Percentiles rank a stretch among this genome's conserved stretches.
Evolutionary conservation across 2,113 vertebrate genomes (phyloP).

Genomic region (Aegotheles bennettii): DNA sequence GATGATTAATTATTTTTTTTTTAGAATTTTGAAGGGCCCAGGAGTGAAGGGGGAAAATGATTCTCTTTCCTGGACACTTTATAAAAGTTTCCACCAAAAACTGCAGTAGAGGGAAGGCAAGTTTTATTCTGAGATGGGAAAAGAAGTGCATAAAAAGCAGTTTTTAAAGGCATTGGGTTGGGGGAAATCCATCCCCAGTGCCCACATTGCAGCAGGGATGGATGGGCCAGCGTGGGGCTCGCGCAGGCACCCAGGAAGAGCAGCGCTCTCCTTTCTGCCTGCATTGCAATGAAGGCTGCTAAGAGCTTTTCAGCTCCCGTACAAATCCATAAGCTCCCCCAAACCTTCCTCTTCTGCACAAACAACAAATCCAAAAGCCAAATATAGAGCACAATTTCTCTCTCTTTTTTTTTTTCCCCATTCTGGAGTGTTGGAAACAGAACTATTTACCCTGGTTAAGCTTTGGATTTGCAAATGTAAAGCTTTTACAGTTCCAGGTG

Average conservation of each 20-base stretch:
- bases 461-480: constrained; percentile 75
- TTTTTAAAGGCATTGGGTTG: neutral
- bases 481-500: constrained; percentile 72
- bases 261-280: neutral
- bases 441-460: constrained; percentile 47
- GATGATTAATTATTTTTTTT: neutral
- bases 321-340: neutral
- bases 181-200: neutral
- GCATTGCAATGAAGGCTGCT: neutral
- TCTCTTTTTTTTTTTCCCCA: neutral
- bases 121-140: neutral
- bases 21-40: neutral
- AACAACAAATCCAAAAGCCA: constrained; percentile 17
- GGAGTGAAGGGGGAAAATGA: neutral
- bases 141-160: neutral
- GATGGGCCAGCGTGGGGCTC: neutral
- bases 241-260: fast-evolving
- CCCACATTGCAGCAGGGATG: neutral
- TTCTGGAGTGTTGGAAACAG: constrained; percentile 44
- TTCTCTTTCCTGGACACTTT: neutral
- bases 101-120: neutral
- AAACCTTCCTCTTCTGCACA: neutral
- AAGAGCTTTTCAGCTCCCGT: neutral
- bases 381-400: constrained; percentile 15
- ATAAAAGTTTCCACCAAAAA: neutral